phyloP scores from a whole-genome alignment of 2,113 vertebrate species.

The Theristicus caerulescens region DNA sequence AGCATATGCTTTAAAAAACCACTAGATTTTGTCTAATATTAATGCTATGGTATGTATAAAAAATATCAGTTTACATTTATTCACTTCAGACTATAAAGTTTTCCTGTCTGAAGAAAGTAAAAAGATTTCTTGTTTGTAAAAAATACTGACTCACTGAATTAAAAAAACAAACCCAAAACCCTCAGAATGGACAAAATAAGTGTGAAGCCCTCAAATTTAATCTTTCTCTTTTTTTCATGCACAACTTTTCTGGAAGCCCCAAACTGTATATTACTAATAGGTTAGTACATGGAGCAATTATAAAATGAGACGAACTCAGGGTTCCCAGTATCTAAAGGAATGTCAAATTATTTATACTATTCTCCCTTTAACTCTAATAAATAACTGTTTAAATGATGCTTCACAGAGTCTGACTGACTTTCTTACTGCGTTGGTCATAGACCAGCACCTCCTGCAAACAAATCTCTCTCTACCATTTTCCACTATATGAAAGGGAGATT shows the following conservation, averaged over 20 bases:
- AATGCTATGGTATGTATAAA: background rate
- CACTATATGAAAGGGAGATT: background rate
- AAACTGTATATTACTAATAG: background rate
- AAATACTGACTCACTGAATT: background rate
- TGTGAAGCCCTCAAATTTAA: background rate
- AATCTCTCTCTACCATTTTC: background rate
- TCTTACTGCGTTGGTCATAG: background rate
- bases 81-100: background rate
- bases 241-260: background rate
- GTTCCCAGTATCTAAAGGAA: background rate
- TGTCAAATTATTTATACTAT: background rate
- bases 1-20: background rate
- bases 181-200: background rate
- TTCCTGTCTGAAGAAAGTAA: background rate
- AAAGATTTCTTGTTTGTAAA: background rate
- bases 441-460: background rate
- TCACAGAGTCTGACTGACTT: background rate
- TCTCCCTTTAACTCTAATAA: background rate
- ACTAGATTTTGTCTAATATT: background rate
- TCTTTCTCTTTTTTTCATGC: background rate
- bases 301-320: background rate
- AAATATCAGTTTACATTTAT: background rate
- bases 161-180: background rate
- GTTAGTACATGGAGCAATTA: background rate
- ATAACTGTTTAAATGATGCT: background rate